phyloP scores from a whole-genome alignment of 1,140 invertebrate species.

The Magallana angulata region DNA sequence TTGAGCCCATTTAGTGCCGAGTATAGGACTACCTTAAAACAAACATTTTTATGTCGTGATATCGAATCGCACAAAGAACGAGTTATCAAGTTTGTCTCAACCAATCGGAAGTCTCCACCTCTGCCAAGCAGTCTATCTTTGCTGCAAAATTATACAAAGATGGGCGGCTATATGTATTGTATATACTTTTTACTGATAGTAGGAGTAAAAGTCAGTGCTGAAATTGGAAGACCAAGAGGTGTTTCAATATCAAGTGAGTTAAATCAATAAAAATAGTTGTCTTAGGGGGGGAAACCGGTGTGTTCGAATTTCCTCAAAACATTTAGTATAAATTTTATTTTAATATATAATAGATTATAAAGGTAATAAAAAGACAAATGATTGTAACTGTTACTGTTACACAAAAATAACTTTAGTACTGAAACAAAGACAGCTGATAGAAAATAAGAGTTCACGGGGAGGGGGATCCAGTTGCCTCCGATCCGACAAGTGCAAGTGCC shows the following conservation, averaged over 20 bases:
- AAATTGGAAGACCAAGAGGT: slow-evolving; percentile 65
- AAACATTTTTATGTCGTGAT: neutral
- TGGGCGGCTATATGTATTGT: neutral
- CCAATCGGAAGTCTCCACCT: slow-evolving; percentile 34
- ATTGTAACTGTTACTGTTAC: too few relatives aligned
- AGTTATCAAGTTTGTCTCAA: neutral
- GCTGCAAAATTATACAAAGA: neutral
- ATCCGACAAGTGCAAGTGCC: too few relatives aligned
- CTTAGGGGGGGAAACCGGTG: neutral
- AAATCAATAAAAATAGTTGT: too few relatives aligned
- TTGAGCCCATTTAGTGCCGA: too few relatives aligned
- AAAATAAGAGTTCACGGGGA: too few relatives aligned
- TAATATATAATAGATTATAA: neutral
- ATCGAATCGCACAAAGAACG: neutral
- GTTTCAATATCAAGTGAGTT: slow-evolving; percentile 68
- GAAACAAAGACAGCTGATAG: too few relatives aligned
- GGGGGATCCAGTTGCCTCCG: too few relatives aligned
- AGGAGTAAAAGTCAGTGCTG: slow-evolving; percentile 23
- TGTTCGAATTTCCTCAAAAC: slow-evolving; percentile 14
- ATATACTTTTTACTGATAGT: neutral
- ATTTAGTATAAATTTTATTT: neutral
- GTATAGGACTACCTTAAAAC: too few relatives aligned
- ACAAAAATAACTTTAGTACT: too few relatives aligned
- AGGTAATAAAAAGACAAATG: neutral
- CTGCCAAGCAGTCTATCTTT: too few relatives aligned